Conservation (phyloP, 2,888 invertebrate species). For the Escarpia spicata region DNA sequence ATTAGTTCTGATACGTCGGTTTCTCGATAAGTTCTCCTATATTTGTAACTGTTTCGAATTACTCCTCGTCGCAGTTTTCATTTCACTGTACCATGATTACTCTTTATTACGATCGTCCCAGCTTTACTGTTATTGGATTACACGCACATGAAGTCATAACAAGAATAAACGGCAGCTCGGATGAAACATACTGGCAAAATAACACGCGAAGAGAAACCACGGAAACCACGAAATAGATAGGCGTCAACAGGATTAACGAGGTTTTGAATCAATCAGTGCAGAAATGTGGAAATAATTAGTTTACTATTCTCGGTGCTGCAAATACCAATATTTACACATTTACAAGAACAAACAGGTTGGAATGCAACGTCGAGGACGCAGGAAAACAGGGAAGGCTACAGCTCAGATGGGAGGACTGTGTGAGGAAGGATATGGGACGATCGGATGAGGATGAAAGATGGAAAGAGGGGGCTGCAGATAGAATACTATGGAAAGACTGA, state of each 20-base stretch:
- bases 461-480: no score
- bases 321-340: background rate
- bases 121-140: constrained; percentile 3
- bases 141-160: background rate
- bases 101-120: background rate
- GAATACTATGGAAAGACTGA: no score
- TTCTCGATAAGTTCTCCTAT: background rate
- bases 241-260: background rate
- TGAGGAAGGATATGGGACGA: no score
- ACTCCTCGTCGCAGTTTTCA: background rate
- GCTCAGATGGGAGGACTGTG: no score
- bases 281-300: background rate
- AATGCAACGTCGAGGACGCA: no score
- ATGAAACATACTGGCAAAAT: background rate
- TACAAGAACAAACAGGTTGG: no score
- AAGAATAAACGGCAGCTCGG: background rate
- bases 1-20: background rate
- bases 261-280: background rate
- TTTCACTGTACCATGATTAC: background rate
- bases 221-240: background rate
- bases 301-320: background rate
- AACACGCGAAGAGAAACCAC: background rate
- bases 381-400: no score
- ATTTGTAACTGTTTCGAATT: background rate
- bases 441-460: no score